Evolutionary conservation across 2,113 vertebrate genomes (phyloP).

Genomic region (Sisor rabdophorus): DNA sequence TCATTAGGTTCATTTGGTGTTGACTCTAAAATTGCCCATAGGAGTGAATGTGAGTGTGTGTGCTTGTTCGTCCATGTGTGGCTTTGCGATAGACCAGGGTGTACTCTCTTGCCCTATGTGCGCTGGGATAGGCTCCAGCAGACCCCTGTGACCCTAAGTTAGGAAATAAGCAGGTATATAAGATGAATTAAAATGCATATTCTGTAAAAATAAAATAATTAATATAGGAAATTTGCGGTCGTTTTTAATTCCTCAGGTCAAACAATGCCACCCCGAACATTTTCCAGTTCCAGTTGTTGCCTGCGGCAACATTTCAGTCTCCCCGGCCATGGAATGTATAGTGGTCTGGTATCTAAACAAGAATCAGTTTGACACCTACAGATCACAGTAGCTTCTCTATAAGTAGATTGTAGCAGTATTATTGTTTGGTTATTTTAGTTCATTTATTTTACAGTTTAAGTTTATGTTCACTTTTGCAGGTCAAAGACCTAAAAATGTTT

Average conservation of each 20-base stretch:
- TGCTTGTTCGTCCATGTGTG: no score
- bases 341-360: constrained; percentile 6
- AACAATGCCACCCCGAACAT: constrained; percentile 55
- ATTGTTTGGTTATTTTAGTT: background rate
- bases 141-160: no score
- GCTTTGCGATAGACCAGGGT: no score
- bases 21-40: no score
- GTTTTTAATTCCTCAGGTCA: constrained; percentile 53
- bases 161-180: no score
- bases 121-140: no score
- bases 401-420: background rate
- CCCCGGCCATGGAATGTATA: constrained; percentile 53
- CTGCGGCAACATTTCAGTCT: constrained; percentile 56
- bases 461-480: background rate
- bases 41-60: no score
- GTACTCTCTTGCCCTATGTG: no score
- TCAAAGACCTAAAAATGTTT: background rate
- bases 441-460: background rate
- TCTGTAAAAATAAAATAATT: background rate
- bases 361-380: background rate
- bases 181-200: background rate
- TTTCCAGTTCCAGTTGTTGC: constrained; percentile 60
- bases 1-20: no score
- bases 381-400: background rate
- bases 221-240: background rate